phyloP scores from a whole-genome alignment of 2,797 vertebrate species.

The Pangasius larnaudii region DNA sequence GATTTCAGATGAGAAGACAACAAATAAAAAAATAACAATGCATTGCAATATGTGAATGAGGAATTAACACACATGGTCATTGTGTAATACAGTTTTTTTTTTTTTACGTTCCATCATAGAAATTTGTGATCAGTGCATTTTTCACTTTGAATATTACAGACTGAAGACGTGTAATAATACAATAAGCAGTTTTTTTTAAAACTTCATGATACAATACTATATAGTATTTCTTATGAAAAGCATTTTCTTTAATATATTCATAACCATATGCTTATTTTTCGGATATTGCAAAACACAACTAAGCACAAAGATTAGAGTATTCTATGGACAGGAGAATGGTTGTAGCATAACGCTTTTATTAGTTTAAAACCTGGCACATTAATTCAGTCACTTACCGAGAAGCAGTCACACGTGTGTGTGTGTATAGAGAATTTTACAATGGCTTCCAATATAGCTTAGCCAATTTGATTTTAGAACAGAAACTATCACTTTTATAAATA shows the following conservation, averaged over 20 bases:
- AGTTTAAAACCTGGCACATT: neutral
- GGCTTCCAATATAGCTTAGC: neutral
- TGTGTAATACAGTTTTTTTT: neutral
- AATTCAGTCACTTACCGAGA: neutral
- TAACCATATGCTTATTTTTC: neutral
- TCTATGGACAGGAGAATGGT: neutral
- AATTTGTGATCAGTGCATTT: neutral
- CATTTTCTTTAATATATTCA: neutral
- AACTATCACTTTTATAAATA: neutral
- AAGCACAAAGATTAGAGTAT: neutral
- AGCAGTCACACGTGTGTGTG: neutral
- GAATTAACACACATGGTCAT: neutral
- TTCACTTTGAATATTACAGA: neutral
- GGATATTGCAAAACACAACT: neutral
- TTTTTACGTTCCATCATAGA: neutral
- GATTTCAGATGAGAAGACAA: neutral
- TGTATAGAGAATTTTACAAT: neutral
- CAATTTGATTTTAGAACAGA: neutral
- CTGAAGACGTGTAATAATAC: neutral
- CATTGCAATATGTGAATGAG: neutral
- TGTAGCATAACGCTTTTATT: neutral
- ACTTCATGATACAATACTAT: neutral
- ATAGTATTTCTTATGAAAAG: neutral
- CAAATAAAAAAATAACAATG: neutral
- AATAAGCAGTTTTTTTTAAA: neutral